phyloP scores from a whole-genome alignment of 2,113 vertebrate species.

The Sorex fumeus region DNA sequence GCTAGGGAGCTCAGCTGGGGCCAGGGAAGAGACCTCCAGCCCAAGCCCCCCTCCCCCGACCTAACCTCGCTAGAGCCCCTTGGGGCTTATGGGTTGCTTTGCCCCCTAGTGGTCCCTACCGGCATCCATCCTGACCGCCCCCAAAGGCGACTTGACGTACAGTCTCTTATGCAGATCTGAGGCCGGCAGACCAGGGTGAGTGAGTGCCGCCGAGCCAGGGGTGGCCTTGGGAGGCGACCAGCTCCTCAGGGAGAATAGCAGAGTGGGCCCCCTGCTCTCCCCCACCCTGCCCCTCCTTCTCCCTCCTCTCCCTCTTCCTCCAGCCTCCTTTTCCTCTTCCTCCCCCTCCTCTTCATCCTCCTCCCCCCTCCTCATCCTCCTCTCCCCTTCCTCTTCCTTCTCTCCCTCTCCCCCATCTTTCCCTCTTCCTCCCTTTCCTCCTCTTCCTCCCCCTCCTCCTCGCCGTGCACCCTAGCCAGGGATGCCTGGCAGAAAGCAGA shows the following conservation, averaged over 20 bases:
- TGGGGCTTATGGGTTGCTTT: slow-evolving; percentile 50
- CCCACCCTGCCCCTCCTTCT: too few species aligned
- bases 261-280: not conserved
- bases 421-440: too few species aligned
- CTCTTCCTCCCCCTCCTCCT: too few species aligned
- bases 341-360: too few species aligned
- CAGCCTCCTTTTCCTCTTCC: too few species aligned
- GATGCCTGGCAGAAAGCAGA: not conserved
- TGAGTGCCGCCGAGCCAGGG: slow-evolving; percentile 75
- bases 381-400: too few species aligned
- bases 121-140: slow-evolving; percentile 78
- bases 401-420: too few species aligned
- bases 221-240: too few species aligned
- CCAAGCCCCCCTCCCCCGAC: not conserved
- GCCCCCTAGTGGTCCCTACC: slow-evolving; percentile 87
- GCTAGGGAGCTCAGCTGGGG: not conserved
- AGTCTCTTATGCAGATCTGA: slow-evolving; percentile 83
- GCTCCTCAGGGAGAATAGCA: not conserved
- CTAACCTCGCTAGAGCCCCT: not conserved
- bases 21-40: not conserved
- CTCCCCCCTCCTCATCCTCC: too few species aligned
- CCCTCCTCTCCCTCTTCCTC: too few species aligned
- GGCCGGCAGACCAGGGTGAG: slow-evolving; percentile 84
- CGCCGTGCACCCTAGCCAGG: too few species aligned
- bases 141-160: slow-evolving; percentile 72